These are phyloP conservation scores for Toxotes lorentzi DNA, from an alignment of 2,797 vertebrate species.

Conservation along the genomic window DNA sequence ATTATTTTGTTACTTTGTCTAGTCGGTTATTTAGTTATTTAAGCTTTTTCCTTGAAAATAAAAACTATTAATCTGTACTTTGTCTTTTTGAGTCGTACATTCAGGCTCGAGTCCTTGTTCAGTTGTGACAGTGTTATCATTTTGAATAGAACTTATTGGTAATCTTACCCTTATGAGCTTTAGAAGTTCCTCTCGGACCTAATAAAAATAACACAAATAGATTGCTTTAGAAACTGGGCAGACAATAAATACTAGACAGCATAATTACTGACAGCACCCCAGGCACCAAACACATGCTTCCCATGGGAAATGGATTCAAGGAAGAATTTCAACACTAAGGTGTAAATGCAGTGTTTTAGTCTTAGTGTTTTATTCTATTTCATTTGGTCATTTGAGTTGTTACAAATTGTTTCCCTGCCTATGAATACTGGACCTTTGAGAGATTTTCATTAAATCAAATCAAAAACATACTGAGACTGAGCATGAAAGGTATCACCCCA, in stretches of 20 bases:
- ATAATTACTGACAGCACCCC: not conserved
- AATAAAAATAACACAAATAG: constrained; percentile 34
- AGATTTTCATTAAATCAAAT: not conserved
- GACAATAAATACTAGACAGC: not conserved
- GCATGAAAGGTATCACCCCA: not conserved
- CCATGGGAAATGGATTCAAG: not conserved
- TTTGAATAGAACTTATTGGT: not conserved
- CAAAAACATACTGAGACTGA: not conserved
- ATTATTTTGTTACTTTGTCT: too few relatives aligned
- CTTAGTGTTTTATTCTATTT: not conserved
- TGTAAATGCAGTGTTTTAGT: not conserved
- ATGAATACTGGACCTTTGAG: not conserved
- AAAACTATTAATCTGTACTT: too few relatives aligned
- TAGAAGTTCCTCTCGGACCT: constrained; percentile 84
- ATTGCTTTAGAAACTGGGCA: not conserved
- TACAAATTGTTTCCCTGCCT: not conserved
- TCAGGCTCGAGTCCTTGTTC: too few relatives aligned
- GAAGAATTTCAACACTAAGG: not conserved
- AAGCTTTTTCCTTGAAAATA: too few relatives aligned
- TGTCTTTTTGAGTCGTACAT: too few relatives aligned
- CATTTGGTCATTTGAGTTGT: not conserved
- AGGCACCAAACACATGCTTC: not conserved
- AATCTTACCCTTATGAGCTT: constrained; percentile 78
- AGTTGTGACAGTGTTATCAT: too few relatives aligned
- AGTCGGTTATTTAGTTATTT: too few relatives aligned